phyloP scores from a whole-genome alignment of 2,888 invertebrate species.

The Archips crataeganus region DNA sequence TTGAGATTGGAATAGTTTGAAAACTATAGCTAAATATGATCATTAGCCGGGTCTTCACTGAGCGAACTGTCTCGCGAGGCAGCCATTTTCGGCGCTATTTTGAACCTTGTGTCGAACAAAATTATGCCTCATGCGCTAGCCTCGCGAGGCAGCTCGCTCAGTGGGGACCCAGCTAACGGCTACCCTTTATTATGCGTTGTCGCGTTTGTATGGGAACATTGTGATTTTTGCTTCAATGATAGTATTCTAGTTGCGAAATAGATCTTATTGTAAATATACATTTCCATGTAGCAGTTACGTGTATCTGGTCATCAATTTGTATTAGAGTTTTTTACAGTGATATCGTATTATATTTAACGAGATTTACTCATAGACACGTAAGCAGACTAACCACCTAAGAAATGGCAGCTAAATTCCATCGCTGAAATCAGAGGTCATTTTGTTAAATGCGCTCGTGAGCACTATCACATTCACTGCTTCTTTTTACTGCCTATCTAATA shows the following conservation, averaged over 20 bases:
- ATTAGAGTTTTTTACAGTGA: slow-evolving; percentile 38
- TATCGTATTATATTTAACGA: slow-evolving; percentile 29
- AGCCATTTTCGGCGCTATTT: too few species aligned
- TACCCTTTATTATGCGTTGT: background rate
- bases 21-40: background rate
- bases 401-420: background rate
- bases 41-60: too few species aligned
- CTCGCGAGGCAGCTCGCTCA: too few species aligned
- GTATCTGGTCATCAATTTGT: slow-evolving; percentile 24
- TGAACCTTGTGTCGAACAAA: too few species aligned
- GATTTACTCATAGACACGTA: slow-evolving; percentile 21
- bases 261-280: slow-evolving; percentile 38
- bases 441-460: too few species aligned
- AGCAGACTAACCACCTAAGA: slow-evolving; percentile 29
- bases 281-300: slow-evolving; percentile 18
- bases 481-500: too few species aligned
- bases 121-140: too few species aligned
- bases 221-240: slow-evolving; percentile 32
- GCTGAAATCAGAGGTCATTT: too few species aligned
- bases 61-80: too few species aligned
- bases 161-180: background rate
- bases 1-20: background rate
- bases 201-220: slow-evolving; percentile 12
- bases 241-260: slow-evolving; percentile 33
- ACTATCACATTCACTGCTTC: too few species aligned